Conservation (phyloP, 1,140 invertebrate species). For the Habropoda laboriosa region DNA sequence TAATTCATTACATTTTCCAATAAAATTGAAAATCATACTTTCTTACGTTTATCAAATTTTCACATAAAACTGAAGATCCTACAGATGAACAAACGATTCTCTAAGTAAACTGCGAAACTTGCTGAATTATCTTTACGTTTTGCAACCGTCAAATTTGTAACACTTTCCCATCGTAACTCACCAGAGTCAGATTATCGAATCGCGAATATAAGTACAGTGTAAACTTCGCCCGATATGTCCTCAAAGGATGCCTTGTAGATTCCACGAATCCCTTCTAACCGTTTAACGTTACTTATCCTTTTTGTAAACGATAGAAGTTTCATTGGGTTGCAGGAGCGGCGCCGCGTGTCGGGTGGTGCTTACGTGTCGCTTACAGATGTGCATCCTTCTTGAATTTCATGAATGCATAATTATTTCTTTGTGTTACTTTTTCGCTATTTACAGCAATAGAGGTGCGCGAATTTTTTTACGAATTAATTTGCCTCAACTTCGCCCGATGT, state of each 20-base stretch:
- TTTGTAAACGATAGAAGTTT: conserved; percentile 43
- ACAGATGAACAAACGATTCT: too few relatives aligned
- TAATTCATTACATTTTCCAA: not conserved
- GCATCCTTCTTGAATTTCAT: conserved; percentile 48
- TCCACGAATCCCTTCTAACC: conserved; percentile 37
- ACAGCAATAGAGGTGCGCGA: not conserved
- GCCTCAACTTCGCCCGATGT: not conserved
- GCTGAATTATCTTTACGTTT: too few relatives aligned
- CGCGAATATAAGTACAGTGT: conserved; percentile 25
- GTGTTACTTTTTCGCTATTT: not conserved
- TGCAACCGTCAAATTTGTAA: not conserved
- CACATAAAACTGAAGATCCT: too few relatives aligned
- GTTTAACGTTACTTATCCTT: conserved; percentile 28
- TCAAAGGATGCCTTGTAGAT: conserved; percentile 19
- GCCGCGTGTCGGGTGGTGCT: conserved; percentile 35
- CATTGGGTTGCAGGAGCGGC: conserved; percentile 38
- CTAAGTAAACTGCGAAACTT: too few relatives aligned
- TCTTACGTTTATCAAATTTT: too few relatives aligned
- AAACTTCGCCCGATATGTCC: conserved; percentile 8
- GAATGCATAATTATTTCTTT: conserved; percentile 49
- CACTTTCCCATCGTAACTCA: conserved; percentile 4
- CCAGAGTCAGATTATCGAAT: conserved; percentile 18
- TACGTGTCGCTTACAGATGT: conserved; percentile 48
- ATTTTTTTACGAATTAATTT: conserved; percentile 15
- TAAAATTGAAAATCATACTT: too few relatives aligned